These are phyloP conservation scores for Mohoua ochrocephala DNA, from an alignment of 2,113 vertebrate genomes.

Conservation along the genomic window DNA sequence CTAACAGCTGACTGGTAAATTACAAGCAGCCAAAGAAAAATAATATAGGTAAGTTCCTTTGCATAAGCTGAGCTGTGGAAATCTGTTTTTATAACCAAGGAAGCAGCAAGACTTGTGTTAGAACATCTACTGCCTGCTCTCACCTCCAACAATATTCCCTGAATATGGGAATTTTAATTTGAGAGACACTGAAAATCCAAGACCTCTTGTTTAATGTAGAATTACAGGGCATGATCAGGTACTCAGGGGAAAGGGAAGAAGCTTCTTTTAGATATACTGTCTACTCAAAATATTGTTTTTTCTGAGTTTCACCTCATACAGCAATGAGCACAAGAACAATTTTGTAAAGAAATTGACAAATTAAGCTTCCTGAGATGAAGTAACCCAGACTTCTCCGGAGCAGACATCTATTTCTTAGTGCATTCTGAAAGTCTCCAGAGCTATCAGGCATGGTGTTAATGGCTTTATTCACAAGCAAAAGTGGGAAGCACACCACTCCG, in stretches of 20 bases:
- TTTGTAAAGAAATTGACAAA: neutral
- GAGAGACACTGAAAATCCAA: neutral
- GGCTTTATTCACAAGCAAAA: neutral
- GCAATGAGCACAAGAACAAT: neutral
- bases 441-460: neutral
- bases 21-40: conserved; percentile 4
- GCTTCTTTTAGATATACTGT: neutral
- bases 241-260: neutral
- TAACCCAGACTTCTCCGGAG: neutral
- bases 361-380: neutral
- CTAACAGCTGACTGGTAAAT: conserved; percentile 36
- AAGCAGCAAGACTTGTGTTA: neutral
- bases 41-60: conserved; percentile 24
- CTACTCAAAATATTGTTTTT: neutral
- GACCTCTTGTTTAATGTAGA: neutral
- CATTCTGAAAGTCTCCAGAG: neutral
- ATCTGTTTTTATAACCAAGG: conserved; percentile 16
- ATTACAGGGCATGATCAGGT: neutral
- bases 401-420: neutral
- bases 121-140: neutral
- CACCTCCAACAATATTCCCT: neutral
- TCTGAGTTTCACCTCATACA: neutral
- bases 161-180: neutral
- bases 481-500: neutral
- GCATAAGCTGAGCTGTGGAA: conserved; percentile 24